Conservation (phyloP, 2,888 invertebrate species). For the Pyrocoelia pectoralis region DNA sequence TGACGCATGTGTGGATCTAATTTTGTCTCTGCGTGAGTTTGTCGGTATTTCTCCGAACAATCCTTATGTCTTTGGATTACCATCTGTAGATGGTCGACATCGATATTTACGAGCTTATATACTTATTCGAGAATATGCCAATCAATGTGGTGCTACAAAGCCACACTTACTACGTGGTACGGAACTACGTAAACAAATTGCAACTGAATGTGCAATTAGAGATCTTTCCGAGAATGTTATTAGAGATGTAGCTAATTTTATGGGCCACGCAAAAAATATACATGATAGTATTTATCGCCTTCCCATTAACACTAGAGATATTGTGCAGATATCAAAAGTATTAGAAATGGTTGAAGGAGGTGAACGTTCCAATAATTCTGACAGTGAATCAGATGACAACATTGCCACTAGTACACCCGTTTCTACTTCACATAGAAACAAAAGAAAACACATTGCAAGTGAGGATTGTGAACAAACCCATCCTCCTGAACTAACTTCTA, state of each 20-base stretch:
- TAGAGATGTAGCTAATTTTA: conserved; percentile 6
- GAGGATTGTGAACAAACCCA: too few relatives aligned
- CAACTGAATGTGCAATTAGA: neutral
- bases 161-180: neutral
- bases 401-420: too few relatives aligned
- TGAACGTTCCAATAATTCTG: too few relatives aligned
- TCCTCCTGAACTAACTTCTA: too few relatives aligned
- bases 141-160: neutral
- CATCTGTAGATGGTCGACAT: neutral
- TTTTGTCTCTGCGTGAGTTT: neutral
- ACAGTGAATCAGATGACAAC: too few relatives aligned
- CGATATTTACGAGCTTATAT: neutral
- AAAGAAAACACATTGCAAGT: too few relatives aligned
- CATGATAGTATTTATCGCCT: neutral
- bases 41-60: neutral
- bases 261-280: conserved; percentile 3
- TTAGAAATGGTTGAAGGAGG: too few relatives aligned
- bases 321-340: conserved; percentile 3
- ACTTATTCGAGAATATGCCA: neutral
- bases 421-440: too few relatives aligned
- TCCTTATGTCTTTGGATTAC: neutral
- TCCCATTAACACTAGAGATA: neutral
- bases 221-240: conserved; percentile 3
- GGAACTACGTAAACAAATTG: conserved; percentile 2
- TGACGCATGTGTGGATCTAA: neutral